These are phyloP conservation scores for Agrochola lota DNA, from an alignment of 2,888 invertebrate species.

Conservation along the genomic window DNA sequence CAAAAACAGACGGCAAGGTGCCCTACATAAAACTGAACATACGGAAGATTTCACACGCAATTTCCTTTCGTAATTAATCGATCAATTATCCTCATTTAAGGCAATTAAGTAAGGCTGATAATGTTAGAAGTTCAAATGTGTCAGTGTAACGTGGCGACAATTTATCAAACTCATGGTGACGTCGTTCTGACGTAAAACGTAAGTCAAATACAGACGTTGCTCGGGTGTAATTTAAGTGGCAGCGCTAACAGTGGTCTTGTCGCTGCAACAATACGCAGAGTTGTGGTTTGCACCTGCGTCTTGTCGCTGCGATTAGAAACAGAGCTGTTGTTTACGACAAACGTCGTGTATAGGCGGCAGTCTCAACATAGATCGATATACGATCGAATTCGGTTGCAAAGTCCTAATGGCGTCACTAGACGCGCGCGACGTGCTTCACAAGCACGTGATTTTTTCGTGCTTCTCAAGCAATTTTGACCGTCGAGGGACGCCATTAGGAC, in stretches of 20 bases:
- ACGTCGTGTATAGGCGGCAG: too few relatives aligned
- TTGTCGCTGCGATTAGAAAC: neutral
- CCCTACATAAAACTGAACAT: conserved; percentile 41
- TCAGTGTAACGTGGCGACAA: conserved; percentile 25
- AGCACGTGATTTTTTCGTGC: too few relatives aligned
- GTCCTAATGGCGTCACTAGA: too few relatives aligned
- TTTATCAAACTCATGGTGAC: conserved; percentile 28
- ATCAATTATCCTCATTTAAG: conserved; percentile 51
- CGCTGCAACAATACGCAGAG: neutral
- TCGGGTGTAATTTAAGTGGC: neutral
- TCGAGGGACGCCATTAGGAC: too few relatives aligned
- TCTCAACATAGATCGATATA: too few relatives aligned
- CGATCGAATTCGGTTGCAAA: too few relatives aligned
- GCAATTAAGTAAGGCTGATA: conserved; percentile 54
- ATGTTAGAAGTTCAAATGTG: conserved; percentile 41
- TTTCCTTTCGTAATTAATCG: conserved; percentile 54
- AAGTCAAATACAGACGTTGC: neutral
- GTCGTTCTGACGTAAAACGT: conserved; percentile 30
- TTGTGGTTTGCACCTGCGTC: neutral
- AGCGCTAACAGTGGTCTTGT: neutral
- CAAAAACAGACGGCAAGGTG: conserved; percentile 20
- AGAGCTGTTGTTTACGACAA: neutral
- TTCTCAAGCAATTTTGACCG: too few relatives aligned
- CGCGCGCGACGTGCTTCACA: too few relatives aligned
- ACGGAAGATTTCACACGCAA: conserved; percentile 50